Conservation (phyloP, 1,140 invertebrate genomes). For the Brachionus manjavacas region DNA sequence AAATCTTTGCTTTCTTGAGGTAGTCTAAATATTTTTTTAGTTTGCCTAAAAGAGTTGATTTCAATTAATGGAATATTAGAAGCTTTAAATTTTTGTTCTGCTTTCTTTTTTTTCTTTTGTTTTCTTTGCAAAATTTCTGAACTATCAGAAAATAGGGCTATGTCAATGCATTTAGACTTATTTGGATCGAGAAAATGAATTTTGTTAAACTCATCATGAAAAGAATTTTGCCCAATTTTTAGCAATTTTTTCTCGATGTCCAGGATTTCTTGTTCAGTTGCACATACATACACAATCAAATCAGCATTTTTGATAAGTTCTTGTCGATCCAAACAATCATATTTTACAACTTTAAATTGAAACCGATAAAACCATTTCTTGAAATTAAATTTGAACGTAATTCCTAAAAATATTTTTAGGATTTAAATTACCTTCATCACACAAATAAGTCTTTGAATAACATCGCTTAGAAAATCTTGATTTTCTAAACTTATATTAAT, state of each 20-base stretch:
- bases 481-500: not conserved
- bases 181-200: not conserved
- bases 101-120: not conserved
- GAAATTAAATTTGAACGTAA: not conserved
- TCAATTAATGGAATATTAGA: not conserved
- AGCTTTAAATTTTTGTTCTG: not conserved
- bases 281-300: not conserved
- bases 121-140: not conserved
- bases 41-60: not conserved
- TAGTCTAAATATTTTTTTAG: not conserved
- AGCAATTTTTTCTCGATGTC: not conserved
- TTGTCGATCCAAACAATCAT: not conserved
- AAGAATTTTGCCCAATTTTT: slow-evolving; percentile 6
- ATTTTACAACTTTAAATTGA: not conserved
- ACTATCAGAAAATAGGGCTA: not conserved
- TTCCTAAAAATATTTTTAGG: not conserved
- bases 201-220: slow-evolving; percentile 12
- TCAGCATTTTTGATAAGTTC: not conserved
- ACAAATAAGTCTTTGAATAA: not conserved
- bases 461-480: not conserved
- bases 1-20: not conserved
- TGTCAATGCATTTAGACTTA: not conserved
- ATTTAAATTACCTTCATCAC: not conserved
- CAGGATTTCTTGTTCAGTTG: not conserved
- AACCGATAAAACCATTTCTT: not conserved